These are phyloP conservation scores for Amorpha juglandis DNA, from an alignment of 2,888 invertebrate genomes.

Conservation along the genomic window DNA sequence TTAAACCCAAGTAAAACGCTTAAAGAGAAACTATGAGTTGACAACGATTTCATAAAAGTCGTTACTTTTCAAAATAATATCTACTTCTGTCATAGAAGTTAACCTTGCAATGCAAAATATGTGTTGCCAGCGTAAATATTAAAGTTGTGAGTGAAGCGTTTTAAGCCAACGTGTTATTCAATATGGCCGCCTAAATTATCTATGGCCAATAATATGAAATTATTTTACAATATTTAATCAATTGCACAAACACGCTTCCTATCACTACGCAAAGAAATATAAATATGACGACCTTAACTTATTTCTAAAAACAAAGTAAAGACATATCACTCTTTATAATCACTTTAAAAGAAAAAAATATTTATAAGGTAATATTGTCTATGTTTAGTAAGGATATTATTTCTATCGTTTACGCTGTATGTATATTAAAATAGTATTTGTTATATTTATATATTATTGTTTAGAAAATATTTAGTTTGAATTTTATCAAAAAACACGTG, in stretches of 20 bases:
- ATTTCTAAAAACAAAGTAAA: conserved; percentile 27
- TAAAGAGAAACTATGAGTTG: conserved; percentile 9
- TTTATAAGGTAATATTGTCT: conserved; percentile 29
- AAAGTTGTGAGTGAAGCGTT: conserved; percentile 5
- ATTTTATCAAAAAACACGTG: conserved; percentile 34
- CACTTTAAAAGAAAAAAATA: conserved; percentile 29
- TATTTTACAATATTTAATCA: conserved; percentile 11
- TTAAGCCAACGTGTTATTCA: not conserved
- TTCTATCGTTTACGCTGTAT: conserved; percentile 19
- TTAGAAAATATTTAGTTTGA: conserved; percentile 14
- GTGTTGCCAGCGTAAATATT: conserved; percentile 1
- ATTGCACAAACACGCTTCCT: conserved; percentile 20
- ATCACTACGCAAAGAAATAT: conserved; percentile 18
- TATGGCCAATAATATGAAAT: not conserved
- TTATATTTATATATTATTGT: conserved; percentile 18
- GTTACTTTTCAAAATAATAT: conserved; percentile 10
- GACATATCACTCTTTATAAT: conserved; percentile 31
- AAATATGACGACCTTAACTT: conserved; percentile 11
- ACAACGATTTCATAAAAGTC: conserved; percentile 13
- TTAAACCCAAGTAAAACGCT: not conserved
- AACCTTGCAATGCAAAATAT: not conserved
- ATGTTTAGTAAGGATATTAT: conserved; percentile 16
- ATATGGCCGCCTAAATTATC: conserved; percentile 5
- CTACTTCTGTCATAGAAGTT: not conserved
- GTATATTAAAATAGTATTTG: conserved; percentile 13